These are phyloP conservation scores for Diaprepes abbreviatus DNA, from an alignment of 2,888 invertebrate species.

Conservation along the genomic window DNA sequence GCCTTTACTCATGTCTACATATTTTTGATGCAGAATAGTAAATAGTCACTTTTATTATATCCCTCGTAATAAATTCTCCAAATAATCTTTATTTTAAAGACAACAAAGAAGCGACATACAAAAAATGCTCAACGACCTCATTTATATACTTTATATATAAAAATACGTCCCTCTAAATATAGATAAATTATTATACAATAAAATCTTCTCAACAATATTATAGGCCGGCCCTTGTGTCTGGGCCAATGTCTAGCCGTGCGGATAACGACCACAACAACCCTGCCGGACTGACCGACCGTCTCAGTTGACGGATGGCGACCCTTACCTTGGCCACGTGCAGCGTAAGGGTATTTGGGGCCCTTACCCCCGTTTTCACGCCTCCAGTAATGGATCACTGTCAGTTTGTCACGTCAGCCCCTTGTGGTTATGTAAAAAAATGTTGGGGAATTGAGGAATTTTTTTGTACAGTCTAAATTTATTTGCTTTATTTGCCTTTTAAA, in stretches of 20 bases:
- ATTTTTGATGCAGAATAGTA: too few species aligned
- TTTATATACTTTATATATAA: too few species aligned
- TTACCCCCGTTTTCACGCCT: slow-evolving; percentile 53
- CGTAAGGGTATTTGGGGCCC: slow-evolving; percentile 53
- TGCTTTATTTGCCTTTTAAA: too few species aligned
- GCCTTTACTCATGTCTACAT: too few species aligned
- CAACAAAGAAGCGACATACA: not conserved
- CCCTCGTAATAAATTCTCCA: too few species aligned
- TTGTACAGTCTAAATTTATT: not conserved
- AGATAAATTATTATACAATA: not conserved
- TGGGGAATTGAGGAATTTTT: slow-evolving; percentile 1
- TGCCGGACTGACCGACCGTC: slow-evolving; percentile 51
- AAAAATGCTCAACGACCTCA: too few species aligned
- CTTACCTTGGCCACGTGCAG: slow-evolving; percentile 61
- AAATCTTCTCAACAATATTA: not conserved
- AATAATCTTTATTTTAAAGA: too few species aligned
- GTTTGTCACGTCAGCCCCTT: slow-evolving; percentile 38
- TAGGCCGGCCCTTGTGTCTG: slow-evolving; percentile 51
- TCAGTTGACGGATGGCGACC: slow-evolving; percentile 57
- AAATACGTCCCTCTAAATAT: too few species aligned
- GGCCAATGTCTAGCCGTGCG: slow-evolving; percentile 62
- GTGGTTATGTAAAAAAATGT: slow-evolving; percentile 43
- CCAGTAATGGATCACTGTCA: slow-evolving; percentile 55
- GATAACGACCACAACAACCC: slow-evolving; percentile 34
- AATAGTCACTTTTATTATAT: too few species aligned